Evolutionary conservation across 2,888 invertebrate genomes (phyloP), one percentile per base, ranked within the genome.

Genomic region (Noctua fimbriata): DNA sequence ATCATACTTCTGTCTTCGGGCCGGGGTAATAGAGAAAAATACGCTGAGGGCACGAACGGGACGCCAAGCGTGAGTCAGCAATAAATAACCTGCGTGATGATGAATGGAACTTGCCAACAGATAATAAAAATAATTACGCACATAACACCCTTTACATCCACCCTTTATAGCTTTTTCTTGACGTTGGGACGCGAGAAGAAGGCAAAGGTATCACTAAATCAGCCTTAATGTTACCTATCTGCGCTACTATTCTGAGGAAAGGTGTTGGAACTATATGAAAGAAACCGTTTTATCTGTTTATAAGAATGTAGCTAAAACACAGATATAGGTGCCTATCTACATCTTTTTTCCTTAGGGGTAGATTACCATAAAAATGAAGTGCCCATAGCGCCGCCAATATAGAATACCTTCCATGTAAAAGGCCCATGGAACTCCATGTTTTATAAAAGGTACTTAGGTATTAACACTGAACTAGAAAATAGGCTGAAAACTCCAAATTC

Each of bases 51-150:
- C 74, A 80, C 72, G 78, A 82, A 83, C 79, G 78, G 82, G 82
- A 79, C 81, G 74, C 78, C 80, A 70, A 86, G 55, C 79, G 83
- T 82, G 83, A 88, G 79, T 80, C 81, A 1, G 76, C 83, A 79
- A 85, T 90, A 90, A 89, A 89, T 90, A 82, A 86, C 82, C 12
- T 55, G 66, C 49, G 65, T 67, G 77, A 86, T 89, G 88, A 89
- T 85, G 78, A 85, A 90, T 85, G 81, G 80, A 75, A 76, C 73
- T 86, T 76, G 80, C 74, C 81, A 86, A 69, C 82, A 83, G 78
- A 89, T 83, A 85, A 82, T 85, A 89, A 82, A 86, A 89, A 87
- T 85, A 89, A 87, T 87, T 84, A 87, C 84, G 73, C 76, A 81
- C 79, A 76, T 85, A 84, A 86, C 88, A 86, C 81, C 82, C 70